Conservation (phyloP, 2,797 vertebrate species). For the Botia kubotai region DNA sequence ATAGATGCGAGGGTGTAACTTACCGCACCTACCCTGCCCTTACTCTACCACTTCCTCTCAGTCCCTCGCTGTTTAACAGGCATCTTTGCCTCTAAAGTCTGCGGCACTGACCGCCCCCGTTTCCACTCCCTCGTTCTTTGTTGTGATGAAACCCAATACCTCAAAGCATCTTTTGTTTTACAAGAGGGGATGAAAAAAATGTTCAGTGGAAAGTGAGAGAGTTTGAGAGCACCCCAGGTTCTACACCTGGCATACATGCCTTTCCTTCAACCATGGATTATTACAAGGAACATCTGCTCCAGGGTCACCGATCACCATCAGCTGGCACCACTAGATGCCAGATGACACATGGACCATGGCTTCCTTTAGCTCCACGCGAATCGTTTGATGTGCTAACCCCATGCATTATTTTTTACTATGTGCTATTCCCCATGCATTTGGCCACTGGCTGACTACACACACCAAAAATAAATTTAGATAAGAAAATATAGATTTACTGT, state of each 20-base stretch:
- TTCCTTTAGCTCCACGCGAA: conserved; percentile 26
- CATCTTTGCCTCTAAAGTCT: conserved; percentile 59
- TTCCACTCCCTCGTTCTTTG: conserved; percentile 71
- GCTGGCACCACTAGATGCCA: conserved; percentile 72
- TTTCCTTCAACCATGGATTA: conserved; percentile 82
- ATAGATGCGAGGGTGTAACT: conserved; percentile 19
- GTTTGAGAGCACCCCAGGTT: conserved; percentile 75
- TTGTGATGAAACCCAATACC: conserved; percentile 79
- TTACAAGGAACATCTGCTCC: conserved; percentile 84
- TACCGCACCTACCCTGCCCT: neutral
- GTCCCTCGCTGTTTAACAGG: conserved; percentile 23
- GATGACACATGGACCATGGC: conserved; percentile 71
- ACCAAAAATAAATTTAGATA: neutral
- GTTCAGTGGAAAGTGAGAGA: conserved; percentile 49
- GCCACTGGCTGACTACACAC: neutral
- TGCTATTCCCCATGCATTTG: conserved; percentile 1
- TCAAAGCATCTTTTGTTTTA: conserved; percentile 84
- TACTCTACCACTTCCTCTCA: neutral
- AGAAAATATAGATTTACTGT: conserved; percentile 1
- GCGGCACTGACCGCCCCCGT: conserved; percentile 63
- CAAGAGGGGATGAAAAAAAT: conserved; percentile 58
- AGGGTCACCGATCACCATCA: conserved; percentile 78
- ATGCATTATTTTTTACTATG: neutral
- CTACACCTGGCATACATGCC: conserved; percentile 81
- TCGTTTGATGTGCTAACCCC: conserved; percentile 34